Evolutionary conservation across 2,888 invertebrate genomes (phyloP).

Genomic region (Xestia xanthographa): DNA sequence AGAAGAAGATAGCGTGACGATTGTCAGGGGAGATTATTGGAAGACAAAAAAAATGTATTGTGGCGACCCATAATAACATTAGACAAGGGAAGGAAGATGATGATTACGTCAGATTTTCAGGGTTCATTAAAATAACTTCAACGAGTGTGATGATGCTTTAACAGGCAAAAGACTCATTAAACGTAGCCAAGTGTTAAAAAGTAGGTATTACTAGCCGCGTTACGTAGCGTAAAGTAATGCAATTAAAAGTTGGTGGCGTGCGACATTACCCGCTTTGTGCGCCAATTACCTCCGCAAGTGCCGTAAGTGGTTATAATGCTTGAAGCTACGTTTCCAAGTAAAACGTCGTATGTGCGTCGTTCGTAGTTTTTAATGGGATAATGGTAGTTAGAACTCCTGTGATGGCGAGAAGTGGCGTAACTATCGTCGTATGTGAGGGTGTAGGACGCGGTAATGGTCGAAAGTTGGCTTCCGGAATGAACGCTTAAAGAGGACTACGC

Average conservation of each 20-base stretch:
- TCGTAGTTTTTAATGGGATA: slow-evolving; percentile 49
- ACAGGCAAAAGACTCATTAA: too few relatives aligned
- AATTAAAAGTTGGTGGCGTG: slow-evolving; percentile 70
- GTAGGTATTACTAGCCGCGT: slow-evolving; percentile 30
- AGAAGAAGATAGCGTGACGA: too few relatives aligned
- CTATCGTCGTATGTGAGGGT: slow-evolving; percentile 5
- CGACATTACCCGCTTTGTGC: slow-evolving; percentile 61
- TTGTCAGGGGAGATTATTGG: too few relatives aligned
- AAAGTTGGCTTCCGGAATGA: slow-evolving; percentile 15
- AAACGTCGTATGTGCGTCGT: slow-evolving; percentile 32
- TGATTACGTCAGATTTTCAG: not conserved
- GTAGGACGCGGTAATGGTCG: not conserved
- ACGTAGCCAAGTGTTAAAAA: not conserved
- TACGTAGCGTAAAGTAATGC: slow-evolving; percentile 64
- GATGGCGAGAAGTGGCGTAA: slow-evolving; percentile 19
- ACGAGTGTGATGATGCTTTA: too few relatives aligned
- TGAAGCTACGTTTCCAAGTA: slow-evolving; percentile 40
- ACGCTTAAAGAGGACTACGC: not conserved
- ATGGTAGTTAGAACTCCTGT: slow-evolving; percentile 23
- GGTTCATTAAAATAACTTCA: not conserved
- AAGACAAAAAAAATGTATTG: too few relatives aligned
- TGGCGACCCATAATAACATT: too few relatives aligned
- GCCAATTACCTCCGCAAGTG: slow-evolving; percentile 57
- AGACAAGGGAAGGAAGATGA: too few relatives aligned
- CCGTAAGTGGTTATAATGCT: slow-evolving; percentile 61